Base-by-base conservation (phyloP, 2,888 invertebrate species). In the Dendrolimus houi region DNA sequence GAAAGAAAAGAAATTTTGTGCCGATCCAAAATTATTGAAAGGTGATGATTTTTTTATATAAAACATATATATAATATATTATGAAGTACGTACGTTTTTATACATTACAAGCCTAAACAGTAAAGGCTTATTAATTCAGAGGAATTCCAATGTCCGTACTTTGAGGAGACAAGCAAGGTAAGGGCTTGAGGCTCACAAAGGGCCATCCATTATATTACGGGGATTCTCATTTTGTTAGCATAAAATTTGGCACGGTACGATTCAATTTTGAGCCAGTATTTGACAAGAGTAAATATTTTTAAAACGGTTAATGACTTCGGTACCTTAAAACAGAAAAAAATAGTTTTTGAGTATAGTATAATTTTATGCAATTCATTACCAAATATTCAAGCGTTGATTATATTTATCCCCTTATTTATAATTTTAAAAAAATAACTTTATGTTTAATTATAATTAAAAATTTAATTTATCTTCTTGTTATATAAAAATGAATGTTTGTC, bases 121-220 rank as follows among this genome's bases (percentile, higher is more conserved):
- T 73, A 72, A 78, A 76, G 77, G 77, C 79, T 84, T 83, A 85
- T 83, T 84, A 85, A 84, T 82, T 79, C 73, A 65, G 62, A 66
- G 74, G 77, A 79, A 85, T 82, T 77, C 70, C 75, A 69, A 76
- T 79, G 76, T 70, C 77, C 74, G 65, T 70, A 73, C 74, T 79
- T 75, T 73, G 74, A 78, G 66, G 67, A 76, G 71, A 73, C 77
- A 78, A 79, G 79, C 77, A 76, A 69, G 63, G 66, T 47, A 29
- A 29, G 29, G 29, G 64, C 64, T 71, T 64, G 67, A 66, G 47
- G 67, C 72, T 74, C 70, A 77, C 72, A 79, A 79, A 81, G 79
- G 75, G 64, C 72, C 75, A 75, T 78, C 74, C 71, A 77, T 78
- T 81, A 80, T 75, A 79, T 79, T 77, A 71, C 76, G 74, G 71